Percentiles rank a stretch among this genome's conserved stretches.
Conservation (phyloP, 2,113 vertebrate genomes). For the Notechis scutatus region DNA sequence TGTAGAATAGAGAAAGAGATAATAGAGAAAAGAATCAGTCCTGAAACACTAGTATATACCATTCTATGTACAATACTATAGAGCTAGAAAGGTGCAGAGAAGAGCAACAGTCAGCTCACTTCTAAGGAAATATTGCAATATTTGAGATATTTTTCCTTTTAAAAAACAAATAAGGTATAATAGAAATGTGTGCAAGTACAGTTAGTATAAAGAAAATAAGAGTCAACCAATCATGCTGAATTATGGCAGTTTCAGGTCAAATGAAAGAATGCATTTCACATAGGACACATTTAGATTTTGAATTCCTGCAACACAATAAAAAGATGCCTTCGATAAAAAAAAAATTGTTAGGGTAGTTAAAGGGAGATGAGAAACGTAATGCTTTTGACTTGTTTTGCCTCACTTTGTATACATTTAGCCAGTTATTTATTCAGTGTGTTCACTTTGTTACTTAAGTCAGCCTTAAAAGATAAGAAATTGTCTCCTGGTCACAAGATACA, state of each 20-base stretch:
- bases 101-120: not conserved
- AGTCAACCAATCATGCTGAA: not conserved
- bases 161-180: not conserved
- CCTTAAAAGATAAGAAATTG: not conserved
- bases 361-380: not conserved
- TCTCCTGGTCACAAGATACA: not conserved
- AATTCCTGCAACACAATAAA: not conserved
- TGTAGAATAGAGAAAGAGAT: not conserved
- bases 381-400: not conserved
- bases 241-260: not conserved
- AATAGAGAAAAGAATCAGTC: not conserved
- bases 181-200: not conserved
- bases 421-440: not conserved
- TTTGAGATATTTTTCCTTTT: not conserved
- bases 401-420: not conserved
- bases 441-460: not conserved
- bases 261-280: not conserved
- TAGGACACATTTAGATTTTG: not conserved
- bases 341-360: not conserved
- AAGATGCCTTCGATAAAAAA: not conserved
- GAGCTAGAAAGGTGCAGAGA: not conserved
- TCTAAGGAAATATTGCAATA: not conserved
- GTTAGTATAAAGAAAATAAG: not conserved
- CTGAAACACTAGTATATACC: not conserved
- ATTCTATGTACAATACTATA: not conserved